Evolutionary conservation across 2,888 invertebrate species (phyloP), one percentile per base, ranked within the genome.

Genomic region (Idaea straminata): DNA sequence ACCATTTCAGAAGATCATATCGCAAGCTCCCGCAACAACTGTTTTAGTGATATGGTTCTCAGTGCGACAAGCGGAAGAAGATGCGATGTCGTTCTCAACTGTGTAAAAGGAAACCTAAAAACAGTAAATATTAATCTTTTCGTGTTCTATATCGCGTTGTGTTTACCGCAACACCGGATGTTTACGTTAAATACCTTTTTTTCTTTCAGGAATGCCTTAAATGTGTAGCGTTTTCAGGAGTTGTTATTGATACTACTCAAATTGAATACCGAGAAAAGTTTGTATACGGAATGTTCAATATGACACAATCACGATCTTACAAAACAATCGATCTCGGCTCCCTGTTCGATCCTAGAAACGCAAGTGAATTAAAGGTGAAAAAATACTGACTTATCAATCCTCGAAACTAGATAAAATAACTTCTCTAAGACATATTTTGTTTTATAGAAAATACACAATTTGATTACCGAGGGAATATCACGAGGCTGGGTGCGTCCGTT

Each of bases 401-500:
- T 47, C 47, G 25, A 47, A 47, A 4, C 47, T 47, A 47, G 10
- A 13, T 5, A 25, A 47, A 47, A 2, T 68, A 66, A 15, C 15
- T 38, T 35, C n/a, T 6, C 6, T 65, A 25, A 61, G 58, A 59
- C 34, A 35, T 38, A n/a, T 34, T 57, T 36, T 34, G 15, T 57
- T 61, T 71, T 64, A 5, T 74, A 85, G 83, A 65, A 61, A 4
- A 61, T 88, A 10, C 85, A 83, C 47, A 5, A 34, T 0, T 66
- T 85, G 69, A 61, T 88, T 35, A 77, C 77, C 16, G 83, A 85
- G 7, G 88, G 89, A 3, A 86, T 89, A 35, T 64, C 72, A 0
- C 73, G 69, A 0, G 89, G 89, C 0, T 83, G 79, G 66, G 87
- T 89, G 15, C 78, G 80, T 5, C 89, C 89, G 0, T 64, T 89